A percentile compares a stretch with the other conserved stretches of the same genome.
Evolutionary conservation across 2,113 vertebrate species (phyloP).

Genomic region (Lasiurus cinereus): DNA sequence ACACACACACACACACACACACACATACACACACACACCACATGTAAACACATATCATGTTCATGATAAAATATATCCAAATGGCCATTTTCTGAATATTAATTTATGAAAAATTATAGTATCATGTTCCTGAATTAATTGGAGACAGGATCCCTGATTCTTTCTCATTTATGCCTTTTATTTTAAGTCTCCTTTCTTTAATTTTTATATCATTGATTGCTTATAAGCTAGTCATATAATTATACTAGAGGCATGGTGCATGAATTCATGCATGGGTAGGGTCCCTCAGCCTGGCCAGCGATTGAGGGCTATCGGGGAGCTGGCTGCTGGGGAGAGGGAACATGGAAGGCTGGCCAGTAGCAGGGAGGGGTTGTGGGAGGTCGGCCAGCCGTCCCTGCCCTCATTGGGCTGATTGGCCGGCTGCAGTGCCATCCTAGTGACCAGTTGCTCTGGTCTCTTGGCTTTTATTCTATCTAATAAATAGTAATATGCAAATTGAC

Average conservation of each 20-base stretch:
- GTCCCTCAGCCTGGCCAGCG: too few relatives aligned
- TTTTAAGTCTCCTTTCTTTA: neutral
- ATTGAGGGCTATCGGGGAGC: too few relatives aligned
- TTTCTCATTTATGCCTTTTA: neutral
- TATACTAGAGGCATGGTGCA: neutral
- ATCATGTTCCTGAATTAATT: neutral
- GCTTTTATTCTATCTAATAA: too few relatives aligned
- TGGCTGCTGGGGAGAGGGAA: too few relatives aligned
- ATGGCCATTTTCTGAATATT: neutral
- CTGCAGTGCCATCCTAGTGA: too few relatives aligned
- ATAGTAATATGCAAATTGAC: too few relatives aligned
- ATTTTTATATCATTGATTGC: neutral
- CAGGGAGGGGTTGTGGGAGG: too few relatives aligned
- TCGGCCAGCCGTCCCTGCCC: too few relatives aligned
- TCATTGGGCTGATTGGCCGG: too few relatives aligned
- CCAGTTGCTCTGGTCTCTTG: too few relatives aligned
- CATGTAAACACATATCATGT: neutral
- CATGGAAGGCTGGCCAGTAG: too few relatives aligned
- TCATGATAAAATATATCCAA: neutral
- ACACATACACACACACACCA: neutral
- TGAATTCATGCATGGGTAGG: too few relatives aligned
- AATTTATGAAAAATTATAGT: neutral
- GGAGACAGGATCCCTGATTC: neutral
- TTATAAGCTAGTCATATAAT: neutral
- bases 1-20: neutral